Conservation (phyloP, 2,113 vertebrate species). For the Ctenomys sociabilis region DNA sequence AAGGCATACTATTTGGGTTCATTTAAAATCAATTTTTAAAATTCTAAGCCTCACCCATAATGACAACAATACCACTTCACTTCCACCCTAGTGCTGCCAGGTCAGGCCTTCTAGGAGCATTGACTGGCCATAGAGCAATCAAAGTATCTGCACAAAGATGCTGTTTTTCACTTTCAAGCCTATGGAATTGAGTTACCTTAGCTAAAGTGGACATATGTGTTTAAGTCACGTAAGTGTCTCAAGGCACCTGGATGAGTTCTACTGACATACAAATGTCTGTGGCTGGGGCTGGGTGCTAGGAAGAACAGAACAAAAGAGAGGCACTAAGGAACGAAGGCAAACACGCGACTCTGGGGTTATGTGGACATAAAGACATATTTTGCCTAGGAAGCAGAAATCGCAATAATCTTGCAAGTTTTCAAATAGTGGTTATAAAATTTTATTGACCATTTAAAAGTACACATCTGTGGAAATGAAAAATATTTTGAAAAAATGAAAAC, state of each 20-base stretch:
- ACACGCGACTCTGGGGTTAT: not conserved
- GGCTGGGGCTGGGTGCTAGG: not conserved
- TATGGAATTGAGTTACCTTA: not conserved
- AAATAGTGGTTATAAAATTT: conserved; percentile 82
- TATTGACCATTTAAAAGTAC: conserved; percentile 80
- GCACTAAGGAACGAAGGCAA: not conserved
- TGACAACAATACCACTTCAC: not conserved
- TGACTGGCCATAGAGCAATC: not conserved
- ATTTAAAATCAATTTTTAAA: conserved; percentile 68
- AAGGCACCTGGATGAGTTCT: not conserved
- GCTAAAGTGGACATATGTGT: not conserved
- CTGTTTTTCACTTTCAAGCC: not conserved
- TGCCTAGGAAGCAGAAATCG: conserved; percentile 74
- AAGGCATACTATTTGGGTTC: conserved; percentile 73
- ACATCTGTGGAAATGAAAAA: conserved; percentile 77
- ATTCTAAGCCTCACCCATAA: not conserved
- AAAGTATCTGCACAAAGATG: not conserved
- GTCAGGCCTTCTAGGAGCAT: conserved; percentile 7
- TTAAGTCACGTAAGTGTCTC: conserved; percentile 16
- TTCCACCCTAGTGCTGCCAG: not conserved
- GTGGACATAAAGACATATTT: conserved; percentile 55
- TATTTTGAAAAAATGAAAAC: conserved; percentile 53
- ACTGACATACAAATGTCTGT: not conserved
- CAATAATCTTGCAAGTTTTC: conserved; percentile 76
- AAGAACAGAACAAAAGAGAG: not conserved